Evolutionary conservation across 1,140 invertebrate species (phyloP).

Genomic region (Neotoxoptera formosana): DNA sequence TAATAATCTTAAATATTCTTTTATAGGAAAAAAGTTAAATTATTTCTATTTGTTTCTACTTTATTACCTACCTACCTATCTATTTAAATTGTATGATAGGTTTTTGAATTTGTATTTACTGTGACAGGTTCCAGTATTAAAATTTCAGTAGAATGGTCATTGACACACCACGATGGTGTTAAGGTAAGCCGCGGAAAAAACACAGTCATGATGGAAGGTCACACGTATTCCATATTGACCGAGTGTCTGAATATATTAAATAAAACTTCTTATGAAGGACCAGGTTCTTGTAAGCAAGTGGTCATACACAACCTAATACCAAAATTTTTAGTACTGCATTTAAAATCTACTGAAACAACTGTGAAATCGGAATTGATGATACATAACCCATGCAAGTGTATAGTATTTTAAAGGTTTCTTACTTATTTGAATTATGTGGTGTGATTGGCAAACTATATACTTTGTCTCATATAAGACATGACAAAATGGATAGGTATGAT

Average conservation of each 20-base stretch:
- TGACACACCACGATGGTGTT: slow-evolving; percentile 6
- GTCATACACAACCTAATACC: neutral
- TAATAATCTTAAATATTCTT: neutral
- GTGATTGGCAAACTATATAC: neutral
- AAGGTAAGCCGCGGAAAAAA: slow-evolving; percentile 18
- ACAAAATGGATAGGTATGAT: too few relatives aligned
- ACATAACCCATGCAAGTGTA: slow-evolving; percentile 16
- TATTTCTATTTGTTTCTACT: too few relatives aligned
- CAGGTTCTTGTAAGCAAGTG: neutral
- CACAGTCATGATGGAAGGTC: neutral
- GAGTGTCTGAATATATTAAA: neutral
- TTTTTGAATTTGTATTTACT: neutral
- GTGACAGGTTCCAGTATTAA: neutral
- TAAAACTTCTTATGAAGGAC: neutral
- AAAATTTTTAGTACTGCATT: slow-evolving; percentile 4
- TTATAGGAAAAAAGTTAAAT: neutral
- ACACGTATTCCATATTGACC: neutral
- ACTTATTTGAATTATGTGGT: neutral
- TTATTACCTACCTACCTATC: neutral
- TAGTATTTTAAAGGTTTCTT: neutral
- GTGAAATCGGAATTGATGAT: slow-evolving; percentile 7
- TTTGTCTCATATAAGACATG: too few relatives aligned
- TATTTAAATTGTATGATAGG: neutral
- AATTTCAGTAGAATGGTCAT: slow-evolving; percentile 6
- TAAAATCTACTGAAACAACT: neutral